phyloP scores from a whole-genome alignment of 2,888 invertebrate species.

The Aromia moschata region DNA sequence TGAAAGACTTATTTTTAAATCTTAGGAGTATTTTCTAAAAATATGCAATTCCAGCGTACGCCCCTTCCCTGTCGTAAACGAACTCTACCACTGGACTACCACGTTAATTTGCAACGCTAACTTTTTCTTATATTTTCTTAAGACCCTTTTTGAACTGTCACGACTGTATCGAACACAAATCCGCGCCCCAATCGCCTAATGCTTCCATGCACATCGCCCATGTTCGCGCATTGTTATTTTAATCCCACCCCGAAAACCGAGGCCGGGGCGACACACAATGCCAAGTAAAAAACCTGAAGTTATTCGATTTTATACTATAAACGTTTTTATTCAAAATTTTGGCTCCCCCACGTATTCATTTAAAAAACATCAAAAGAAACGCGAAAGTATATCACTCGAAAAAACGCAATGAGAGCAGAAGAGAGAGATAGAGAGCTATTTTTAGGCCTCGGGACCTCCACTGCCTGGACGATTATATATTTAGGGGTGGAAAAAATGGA shows the following conservation, averaged over 20 bases:
- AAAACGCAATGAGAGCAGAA: constrained; percentile 36
- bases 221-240: constrained; percentile 54
- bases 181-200: neutral
- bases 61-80: no score
- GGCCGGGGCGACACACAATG: constrained; percentile 49
- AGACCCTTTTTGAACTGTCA: neutral
- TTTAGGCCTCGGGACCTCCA: neutral
- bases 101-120: no score
- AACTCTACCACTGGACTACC: no score
- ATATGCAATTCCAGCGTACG: no score
- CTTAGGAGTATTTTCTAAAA: no score
- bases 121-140: neutral
- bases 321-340: constrained; percentile 55
- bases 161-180: neutral
- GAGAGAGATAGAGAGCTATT: neutral
- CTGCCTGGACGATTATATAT: neutral
- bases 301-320: constrained; percentile 61
- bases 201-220: constrained; percentile 31
- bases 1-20: no score
- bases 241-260: constrained; percentile 53
- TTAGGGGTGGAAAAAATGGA: neutral
- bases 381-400: constrained; percentile 37
- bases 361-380: constrained; percentile 53
- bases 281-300: constrained; percentile 61
- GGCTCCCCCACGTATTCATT: constrained; percentile 46